Conservation (phyloP, 2,888 invertebrate species). For the Oligia latruncula region DNA sequence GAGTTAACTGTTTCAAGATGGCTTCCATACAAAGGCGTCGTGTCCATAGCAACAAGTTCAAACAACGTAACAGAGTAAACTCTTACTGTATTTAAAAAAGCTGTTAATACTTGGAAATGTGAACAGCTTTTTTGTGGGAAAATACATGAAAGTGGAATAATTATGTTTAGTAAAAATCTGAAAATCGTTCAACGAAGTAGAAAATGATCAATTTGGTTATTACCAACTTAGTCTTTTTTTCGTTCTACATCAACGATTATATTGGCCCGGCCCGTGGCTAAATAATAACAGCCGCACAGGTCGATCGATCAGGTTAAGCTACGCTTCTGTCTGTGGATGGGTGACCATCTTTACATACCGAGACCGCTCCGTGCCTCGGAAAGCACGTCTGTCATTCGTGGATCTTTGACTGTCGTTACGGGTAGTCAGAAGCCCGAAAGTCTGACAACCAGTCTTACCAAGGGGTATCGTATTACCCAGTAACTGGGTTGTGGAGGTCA, state of each 20-base stretch:
- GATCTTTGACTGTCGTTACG: too few relatives aligned
- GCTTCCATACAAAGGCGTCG: slow-evolving; percentile 14
- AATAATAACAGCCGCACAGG: too few relatives aligned
- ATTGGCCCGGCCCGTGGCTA: too few relatives aligned
- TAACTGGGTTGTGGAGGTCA: too few relatives aligned
- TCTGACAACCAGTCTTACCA: too few relatives aligned
- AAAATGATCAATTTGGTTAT: neutral
- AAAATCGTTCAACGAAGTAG: neutral
- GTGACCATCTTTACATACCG: too few relatives aligned
- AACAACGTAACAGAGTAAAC: neutral
- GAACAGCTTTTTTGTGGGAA: neutral
- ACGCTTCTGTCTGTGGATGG: too few relatives aligned
- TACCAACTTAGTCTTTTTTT: neutral
- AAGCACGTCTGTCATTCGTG: too few relatives aligned
- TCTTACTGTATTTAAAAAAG: neutral
- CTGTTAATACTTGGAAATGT: neutral
- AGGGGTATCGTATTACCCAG: too few relatives aligned
- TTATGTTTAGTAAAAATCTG: neutral
- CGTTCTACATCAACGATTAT: neutral
- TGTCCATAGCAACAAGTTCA: slow-evolving; percentile 9
- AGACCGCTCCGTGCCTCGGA: too few relatives aligned
- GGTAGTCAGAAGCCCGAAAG: too few relatives aligned
- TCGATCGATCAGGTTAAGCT: too few relatives aligned
- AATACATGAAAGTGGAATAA: neutral
- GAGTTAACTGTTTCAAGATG: slow-evolving; percentile 32